phyloP scores from a whole-genome alignment of 2,797 vertebrate species.

The Balearica regulorum region DNA sequence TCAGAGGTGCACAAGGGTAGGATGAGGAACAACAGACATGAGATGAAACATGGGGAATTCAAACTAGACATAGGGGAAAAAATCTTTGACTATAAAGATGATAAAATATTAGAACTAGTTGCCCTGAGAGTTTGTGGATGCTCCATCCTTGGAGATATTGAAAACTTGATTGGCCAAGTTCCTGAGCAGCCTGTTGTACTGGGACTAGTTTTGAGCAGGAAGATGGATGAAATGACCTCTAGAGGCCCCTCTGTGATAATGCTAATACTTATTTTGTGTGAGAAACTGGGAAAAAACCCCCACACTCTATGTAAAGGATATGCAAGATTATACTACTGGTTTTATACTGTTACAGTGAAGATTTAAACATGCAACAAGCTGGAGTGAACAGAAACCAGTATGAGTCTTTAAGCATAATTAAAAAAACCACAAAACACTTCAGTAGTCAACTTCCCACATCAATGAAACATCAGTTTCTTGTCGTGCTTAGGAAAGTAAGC shows the following conservation, averaged over 20 bases:
- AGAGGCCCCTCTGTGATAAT: not conserved
- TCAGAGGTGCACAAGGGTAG: not conserved
- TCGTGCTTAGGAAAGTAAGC: not conserved
- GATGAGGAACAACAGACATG: not conserved
- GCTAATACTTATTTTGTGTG: not conserved
- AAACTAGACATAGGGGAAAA: not conserved
- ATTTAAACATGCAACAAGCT: not conserved
- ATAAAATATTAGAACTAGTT: not conserved
- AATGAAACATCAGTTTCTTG: not conserved
- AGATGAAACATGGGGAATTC: not conserved
- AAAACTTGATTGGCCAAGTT: not conserved
- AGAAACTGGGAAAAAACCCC: not conserved
- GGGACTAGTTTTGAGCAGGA: not conserved
- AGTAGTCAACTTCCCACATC: not conserved
- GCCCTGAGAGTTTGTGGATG: not conserved
- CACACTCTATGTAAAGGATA: not conserved
- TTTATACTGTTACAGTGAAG: not conserved
- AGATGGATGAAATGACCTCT: not conserved
- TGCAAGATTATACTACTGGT: not conserved
- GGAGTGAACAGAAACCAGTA: not conserved
- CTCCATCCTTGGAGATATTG: not conserved
- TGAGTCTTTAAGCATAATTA: not conserved
- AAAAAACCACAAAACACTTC: not conserved
- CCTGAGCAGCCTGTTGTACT: not conserved
- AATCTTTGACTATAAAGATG: not conserved